Conservation (phyloP, 2,113 vertebrate species). For the Nerophis ophidion region DNA sequence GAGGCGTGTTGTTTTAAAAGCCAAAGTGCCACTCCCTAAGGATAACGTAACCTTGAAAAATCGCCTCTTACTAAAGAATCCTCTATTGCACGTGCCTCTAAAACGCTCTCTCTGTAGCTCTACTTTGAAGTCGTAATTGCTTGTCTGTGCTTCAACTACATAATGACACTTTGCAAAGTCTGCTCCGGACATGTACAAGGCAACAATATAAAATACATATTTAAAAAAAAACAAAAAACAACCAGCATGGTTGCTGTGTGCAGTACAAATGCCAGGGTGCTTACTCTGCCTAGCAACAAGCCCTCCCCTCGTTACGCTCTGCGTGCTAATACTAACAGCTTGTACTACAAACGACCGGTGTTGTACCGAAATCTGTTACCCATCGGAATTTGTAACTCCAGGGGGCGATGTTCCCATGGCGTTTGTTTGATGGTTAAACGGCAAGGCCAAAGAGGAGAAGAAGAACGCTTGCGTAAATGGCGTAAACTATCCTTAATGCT, state of each 20-base stretch:
- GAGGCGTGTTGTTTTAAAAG: not conserved
- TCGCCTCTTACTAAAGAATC: not conserved
- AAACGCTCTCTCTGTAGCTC: not conserved
- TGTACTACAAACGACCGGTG: not conserved
- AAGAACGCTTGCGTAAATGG: too few species aligned
- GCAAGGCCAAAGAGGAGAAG: too few species aligned
- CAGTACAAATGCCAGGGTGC: slow-evolving; percentile 27
- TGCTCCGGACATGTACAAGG: slow-evolving; percentile 44
- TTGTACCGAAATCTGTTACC: not conserved
- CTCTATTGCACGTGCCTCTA: slow-evolving; percentile 4
- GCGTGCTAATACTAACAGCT: not conserved
- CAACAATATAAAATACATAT: slow-evolving; percentile 52
- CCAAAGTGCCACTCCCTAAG: not conserved
- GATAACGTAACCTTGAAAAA: not conserved
- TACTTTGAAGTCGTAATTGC: not conserved
- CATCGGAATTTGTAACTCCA: too few species aligned
- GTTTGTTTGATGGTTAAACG: too few species aligned
- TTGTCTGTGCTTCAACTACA: slow-evolving; percentile 10
- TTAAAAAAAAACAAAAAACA: slow-evolving; percentile 30
- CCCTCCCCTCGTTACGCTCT: slow-evolving; percentile 4
- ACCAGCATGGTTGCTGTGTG: slow-evolving; percentile 33
- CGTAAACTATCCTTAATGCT: too few species aligned
- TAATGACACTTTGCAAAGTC: slow-evolving; percentile 5
- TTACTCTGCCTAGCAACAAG: slow-evolving; percentile 25
- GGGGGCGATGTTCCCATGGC: too few species aligned